Percentiles rank a stretch among this genome's conserved stretches.
Conservation (phyloP, 2,113 vertebrate species). For the Anarrhichthys ocellatus region DNA sequence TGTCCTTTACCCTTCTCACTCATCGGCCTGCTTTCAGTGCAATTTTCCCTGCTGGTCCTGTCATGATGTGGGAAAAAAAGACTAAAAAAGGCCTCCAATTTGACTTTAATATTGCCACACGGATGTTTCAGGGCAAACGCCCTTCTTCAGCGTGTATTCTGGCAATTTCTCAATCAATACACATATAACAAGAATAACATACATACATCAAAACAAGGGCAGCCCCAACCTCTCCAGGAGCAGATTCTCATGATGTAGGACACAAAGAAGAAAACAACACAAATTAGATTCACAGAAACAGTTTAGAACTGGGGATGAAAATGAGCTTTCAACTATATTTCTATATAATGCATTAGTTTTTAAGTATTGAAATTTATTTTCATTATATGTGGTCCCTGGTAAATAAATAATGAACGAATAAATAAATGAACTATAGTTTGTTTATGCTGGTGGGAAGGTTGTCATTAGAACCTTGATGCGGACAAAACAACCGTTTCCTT, state of each 20-base stretch:
- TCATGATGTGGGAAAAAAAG: not conserved
- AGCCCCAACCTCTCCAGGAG: not conserved
- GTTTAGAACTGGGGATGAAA: not conserved
- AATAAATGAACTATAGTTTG: not conserved
- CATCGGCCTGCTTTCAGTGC: conserved; percentile 19
- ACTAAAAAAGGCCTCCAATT: not conserved
- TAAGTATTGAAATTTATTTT: not conserved
- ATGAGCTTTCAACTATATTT: not conserved
- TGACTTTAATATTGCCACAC: not conserved
- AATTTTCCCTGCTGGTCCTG: conserved; percentile 13
- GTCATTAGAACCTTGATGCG: not conserved
- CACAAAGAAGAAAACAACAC: not conserved
- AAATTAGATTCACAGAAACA: not conserved
- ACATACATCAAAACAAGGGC: not conserved
- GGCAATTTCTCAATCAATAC: not conserved
- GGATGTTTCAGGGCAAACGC: not conserved
- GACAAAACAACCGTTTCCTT: not conserved
- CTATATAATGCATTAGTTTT: not conserved
- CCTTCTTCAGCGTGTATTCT: not conserved
- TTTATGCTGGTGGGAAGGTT: not conserved
- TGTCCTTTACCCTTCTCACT: conserved; percentile 39
- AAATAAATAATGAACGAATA: not conserved
- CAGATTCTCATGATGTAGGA: not conserved
- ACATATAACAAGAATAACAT: not conserved
- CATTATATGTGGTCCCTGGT: not conserved